Base-by-base conservation (phyloP, 1,140 invertebrate genomes). In the Drosophila lini region DNA sequence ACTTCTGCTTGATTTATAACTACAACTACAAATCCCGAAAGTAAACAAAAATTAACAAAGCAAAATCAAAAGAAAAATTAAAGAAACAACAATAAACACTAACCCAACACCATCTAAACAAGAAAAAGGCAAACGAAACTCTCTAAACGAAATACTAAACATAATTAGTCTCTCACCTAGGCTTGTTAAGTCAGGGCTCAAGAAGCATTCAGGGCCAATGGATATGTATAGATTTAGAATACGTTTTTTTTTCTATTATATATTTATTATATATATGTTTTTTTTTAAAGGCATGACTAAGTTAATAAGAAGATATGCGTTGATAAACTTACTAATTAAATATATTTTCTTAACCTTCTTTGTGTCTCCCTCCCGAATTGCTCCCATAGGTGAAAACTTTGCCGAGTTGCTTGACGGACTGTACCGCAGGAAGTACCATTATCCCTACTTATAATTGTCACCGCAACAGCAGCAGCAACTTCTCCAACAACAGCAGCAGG, bases 391-490 rank as follows among this genome's bases (percentile, higher is more conserved):
- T 58, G 91, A 91, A 32, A 91, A 92, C 70, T 91, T 92, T 85
- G 78, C 85, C 50, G 91, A 92, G 47, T 78, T 92, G 63, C 84
- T 92, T 69, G 91, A 92, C 70, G 91, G 91, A 67, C 61, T 92
- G 82, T 92, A 92, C 82, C 81, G 91, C 44, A 71, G 91, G 74
- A 92, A 92, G 86, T 92, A 91, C 68, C 90, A 92, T 73, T 92
- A 92, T 92, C 91, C 91, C 15, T 92, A 92, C 74, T 92, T 92
- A 91, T 92, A 92, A 92, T 91, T 91, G 84, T 77, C 80, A 62
- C 74, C 80, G 77, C 84, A 83, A 52, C 83, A 88, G 84, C 83
- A 88, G 84, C 83, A 89, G 76, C 84, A 88, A 83, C 81, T 85
- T 57, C 84, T 74, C 60, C 76, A 77, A 62, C 77, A 85, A 78